Percentiles rank a stretch among this genome's conserved stretches.
Conservation (phyloP, 2,113 vertebrate genomes). For the Crotophaga sulcirostris region DNA sequence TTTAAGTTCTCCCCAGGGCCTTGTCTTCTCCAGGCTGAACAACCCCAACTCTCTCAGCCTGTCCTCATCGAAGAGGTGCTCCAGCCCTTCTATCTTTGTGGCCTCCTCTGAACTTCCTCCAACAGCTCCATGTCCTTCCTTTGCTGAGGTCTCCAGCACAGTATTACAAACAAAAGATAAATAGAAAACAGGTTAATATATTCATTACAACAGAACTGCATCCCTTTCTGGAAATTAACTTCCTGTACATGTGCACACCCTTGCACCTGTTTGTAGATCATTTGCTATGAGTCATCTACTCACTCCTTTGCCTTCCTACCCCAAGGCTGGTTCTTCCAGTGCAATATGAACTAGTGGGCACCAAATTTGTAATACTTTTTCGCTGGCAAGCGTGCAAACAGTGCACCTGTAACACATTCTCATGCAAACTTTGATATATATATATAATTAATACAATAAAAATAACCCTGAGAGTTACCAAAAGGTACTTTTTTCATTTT, state of each 20-base stretch:
- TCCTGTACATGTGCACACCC: accelerated
- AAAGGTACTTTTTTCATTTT: constrained; percentile 58
- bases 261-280: background rate
- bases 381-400: background rate
- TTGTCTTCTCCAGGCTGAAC: no score
- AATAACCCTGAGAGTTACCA: constrained; percentile 50
- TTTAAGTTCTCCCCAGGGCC: no score
- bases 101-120: no score
- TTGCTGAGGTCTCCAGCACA: no score
- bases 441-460: background rate
- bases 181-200: background rate
- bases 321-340: background rate
- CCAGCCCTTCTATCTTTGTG: no score
- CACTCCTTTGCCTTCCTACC: background rate
- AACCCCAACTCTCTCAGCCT: no score
- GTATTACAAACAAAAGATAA: background rate
- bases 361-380: background rate
- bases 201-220: background rate
- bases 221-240: background rate
- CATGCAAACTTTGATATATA: background rate
- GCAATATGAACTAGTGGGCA: background rate
- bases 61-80: no score
- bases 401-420: background rate
- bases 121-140: no score
- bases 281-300: background rate